These are phyloP conservation scores for Hypolimnas misippus DNA, from an alignment of 2,888 invertebrate genomes.

Conservation along the genomic window DNA sequence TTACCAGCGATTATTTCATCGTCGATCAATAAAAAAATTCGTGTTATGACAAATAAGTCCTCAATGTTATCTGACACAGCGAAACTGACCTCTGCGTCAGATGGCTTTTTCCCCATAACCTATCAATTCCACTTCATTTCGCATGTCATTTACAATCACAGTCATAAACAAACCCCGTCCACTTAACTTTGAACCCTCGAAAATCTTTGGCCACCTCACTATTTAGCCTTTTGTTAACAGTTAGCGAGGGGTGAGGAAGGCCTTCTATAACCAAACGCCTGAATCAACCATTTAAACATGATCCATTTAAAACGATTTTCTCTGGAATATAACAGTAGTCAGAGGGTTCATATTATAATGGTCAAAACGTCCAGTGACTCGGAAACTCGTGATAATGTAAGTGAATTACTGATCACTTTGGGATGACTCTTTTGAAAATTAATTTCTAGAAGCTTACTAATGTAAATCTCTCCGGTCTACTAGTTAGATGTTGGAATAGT, in stretches of 20 bases:
- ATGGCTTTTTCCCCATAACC: constrained; percentile 50
- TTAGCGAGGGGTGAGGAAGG: constrained; percentile 43
- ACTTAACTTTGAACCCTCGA: constrained; percentile 48
- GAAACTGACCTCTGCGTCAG: constrained; percentile 49
- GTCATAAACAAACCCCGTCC: constrained; percentile 48
- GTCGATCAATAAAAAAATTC: not conserved
- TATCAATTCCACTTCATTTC: constrained; percentile 67
- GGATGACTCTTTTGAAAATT: constrained; percentile 47
- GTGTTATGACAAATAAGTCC: not conserved
- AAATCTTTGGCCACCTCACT: constrained; percentile 14
- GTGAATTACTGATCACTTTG: constrained; percentile 63
- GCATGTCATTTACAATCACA: constrained; percentile 59
- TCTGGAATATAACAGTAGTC: constrained; percentile 16
- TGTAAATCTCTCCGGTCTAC: constrained; percentile 22
- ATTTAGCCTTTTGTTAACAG: constrained; percentile 27
- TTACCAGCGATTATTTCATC: not conserved
- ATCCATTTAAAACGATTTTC: constrained; percentile 37
- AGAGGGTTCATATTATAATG: constrained; percentile 52
- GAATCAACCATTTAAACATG: constrained; percentile 47
- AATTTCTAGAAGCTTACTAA: constrained; percentile 38
- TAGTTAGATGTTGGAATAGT: constrained; percentile 17
- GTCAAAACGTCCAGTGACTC: constrained; percentile 60
- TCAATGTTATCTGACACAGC: constrained; percentile 22
- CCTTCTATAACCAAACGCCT: constrained; percentile 53
- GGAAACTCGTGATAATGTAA: constrained; percentile 72